These are phyloP conservation scores for Leptobrachium leishanense DNA, from an alignment of 2,113 vertebrate genomes.

Conservation along the genomic window DNA sequence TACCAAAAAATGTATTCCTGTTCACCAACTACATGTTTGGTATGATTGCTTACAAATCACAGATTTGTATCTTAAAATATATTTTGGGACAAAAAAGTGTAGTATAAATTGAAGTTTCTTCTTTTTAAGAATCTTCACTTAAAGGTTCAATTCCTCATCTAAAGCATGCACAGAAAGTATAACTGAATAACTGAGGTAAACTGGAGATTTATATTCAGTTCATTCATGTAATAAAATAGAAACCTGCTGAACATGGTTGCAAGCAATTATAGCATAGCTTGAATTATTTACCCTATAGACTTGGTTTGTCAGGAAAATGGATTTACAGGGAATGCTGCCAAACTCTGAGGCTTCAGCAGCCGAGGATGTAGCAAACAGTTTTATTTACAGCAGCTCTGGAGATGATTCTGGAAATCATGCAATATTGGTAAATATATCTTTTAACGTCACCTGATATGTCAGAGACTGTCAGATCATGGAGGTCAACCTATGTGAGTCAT, in stretches of 20 bases:
- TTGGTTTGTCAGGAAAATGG: background rate
- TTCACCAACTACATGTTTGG: too few species aligned
- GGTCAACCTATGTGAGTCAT: too few species aligned
- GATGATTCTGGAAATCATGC: background rate
- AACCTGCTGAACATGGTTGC: background rate
- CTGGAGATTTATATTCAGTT: background rate
- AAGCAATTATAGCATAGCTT: background rate
- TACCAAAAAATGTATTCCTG: too few species aligned
- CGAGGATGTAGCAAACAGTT: background rate
- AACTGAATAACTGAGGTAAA: too few species aligned
- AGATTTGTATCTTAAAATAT: too few species aligned
- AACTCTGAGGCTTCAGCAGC: background rate
- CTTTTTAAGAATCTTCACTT: too few species aligned
- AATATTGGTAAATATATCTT: background rate
- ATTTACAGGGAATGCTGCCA: conserved; percentile 2
- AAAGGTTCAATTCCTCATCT: too few species aligned
- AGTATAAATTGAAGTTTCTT: too few species aligned
- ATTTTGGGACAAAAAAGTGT: too few species aligned
- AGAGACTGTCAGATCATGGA: too few species aligned
- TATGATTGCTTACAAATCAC: too few species aligned
- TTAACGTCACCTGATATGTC: background rate
- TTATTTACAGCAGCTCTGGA: background rate
- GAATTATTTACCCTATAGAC: background rate
- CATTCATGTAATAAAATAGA: background rate
- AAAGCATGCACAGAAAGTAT: too few species aligned